Base-by-base conservation (phyloP, 2,888 invertebrate genomes). In the Hypomecis atomaria region DNA sequence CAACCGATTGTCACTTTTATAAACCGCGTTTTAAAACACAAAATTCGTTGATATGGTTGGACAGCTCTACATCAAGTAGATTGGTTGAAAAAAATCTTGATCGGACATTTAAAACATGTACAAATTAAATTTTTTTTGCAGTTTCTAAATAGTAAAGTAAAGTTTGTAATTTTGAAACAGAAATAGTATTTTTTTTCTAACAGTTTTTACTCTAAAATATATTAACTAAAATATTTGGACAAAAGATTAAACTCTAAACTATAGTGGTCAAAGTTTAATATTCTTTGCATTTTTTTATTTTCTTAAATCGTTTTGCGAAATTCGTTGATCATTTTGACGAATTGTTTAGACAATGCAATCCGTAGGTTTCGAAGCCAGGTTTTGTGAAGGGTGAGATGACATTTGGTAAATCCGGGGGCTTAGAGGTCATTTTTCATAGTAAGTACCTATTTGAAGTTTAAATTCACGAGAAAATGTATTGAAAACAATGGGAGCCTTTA, bases 261-360 rank as follows among this genome's bases (percentile, higher is more conserved):
- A 13, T 36, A 0, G 0, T 0, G 0, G 0, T 45, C 56, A 72
- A 47, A 62, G 74, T 74, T 68, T 23, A 61, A 50, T 72, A 72
- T 42, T 59, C 45, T 65, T 67, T 65, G 59, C 40, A 13, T 33
- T 62, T 11, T 66, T 63, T 68, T 67, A 40, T 67, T 38, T 37
- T 1, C 1, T 36, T 86, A 79, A 37, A 80, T 69, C 81, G 43
- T 84, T 89, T 67, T 76, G 42, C 33, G 48, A 62, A 67, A 79
- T 76, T 71, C 67, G 70, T 74, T 75, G 82, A 87, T 88, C 84
- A 87, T 83, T 89, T 88, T 82, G 54, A 85, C 85, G 85, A 87
- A 88, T 65, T 87, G 87, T 87, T 90, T 88, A 90, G 88, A 90
- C 87, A 89, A 87, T 87, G 85, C 89, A 90, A 88, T 91, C 87